Conservation (phyloP, 1,140 invertebrate genomes). For the Halesus radiatus region DNA sequence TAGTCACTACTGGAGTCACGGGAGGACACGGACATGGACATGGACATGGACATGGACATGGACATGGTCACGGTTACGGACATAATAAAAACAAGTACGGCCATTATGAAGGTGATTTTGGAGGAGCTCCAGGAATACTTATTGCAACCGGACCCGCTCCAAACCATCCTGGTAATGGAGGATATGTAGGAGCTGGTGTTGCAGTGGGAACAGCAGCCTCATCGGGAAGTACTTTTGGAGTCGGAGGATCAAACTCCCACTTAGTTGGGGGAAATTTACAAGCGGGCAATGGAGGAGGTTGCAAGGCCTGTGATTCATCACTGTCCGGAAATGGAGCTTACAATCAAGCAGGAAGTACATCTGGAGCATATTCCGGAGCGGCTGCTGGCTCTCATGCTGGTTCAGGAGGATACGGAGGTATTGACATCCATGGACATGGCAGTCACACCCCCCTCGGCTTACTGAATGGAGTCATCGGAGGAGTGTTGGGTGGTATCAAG, state of each 20-base stretch:
- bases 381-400: neutral
- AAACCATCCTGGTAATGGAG: constrained; percentile 1
- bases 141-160: constrained; percentile 43
- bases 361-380: neutral
- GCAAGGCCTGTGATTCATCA: no score
- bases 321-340: neutral
- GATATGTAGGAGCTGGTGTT: no score
- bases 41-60: no score
- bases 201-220: no score
- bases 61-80: neutral
- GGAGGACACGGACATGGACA: no score
- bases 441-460: neutral
- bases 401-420: constrained; percentile 16
- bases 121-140: constrained; percentile 47
- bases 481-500: neutral
- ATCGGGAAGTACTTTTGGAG: neutral
- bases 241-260: no score
- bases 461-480: constrained; percentile 18
- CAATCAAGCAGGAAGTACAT: constrained; percentile 2
- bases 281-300: neutral
- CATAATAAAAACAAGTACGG: constrained; percentile 3
- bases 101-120: constrained; percentile 43
- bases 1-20: neutral
- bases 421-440: neutral
- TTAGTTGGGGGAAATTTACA: neutral